phyloP scores from a whole-genome alignment of 2,888 invertebrate genomes.

The Ochropleura plecta region DNA sequence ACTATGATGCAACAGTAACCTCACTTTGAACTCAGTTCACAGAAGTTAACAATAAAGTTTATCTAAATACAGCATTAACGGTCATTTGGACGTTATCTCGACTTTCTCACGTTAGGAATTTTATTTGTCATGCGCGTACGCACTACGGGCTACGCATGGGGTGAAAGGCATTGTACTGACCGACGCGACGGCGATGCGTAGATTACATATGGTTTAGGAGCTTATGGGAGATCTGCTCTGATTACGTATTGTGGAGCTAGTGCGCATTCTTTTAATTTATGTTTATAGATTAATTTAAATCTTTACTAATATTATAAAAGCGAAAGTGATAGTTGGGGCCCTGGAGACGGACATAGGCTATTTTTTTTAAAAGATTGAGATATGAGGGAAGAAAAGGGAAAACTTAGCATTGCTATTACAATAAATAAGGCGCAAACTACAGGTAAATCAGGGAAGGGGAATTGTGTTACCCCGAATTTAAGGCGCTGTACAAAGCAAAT shows the following conservation, averaged over 20 bases:
- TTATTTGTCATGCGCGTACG: slow-evolving; percentile 78
- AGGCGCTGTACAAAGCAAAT: too few species aligned
- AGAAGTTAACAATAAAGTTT: slow-evolving; percentile 76
- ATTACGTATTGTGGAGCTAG: slow-evolving; percentile 23
- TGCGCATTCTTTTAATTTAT: slow-evolving; percentile 5
- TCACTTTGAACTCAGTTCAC: slow-evolving; percentile 68
- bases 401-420: too few species aligned
- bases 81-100: slow-evolving; percentile 78
- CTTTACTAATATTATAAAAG: too few species aligned
- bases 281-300: neutral
- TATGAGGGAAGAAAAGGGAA: too few species aligned
- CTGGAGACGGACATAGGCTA: too few species aligned
- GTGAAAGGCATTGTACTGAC: slow-evolving; percentile 78
- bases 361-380: too few species aligned
- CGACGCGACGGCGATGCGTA: slow-evolving; percentile 54
- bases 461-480: too few species aligned
- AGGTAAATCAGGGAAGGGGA: too few species aligned
- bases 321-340: too few species aligned
- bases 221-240: slow-evolving; percentile 55
- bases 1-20: slow-evolving; percentile 54
- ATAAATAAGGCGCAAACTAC: too few species aligned
- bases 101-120: slow-evolving; percentile 84
- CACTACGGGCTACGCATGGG: slow-evolving; percentile 61
- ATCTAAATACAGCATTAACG: slow-evolving; percentile 77
- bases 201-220: slow-evolving; percentile 61